Base-by-base conservation (phyloP, 2,797 vertebrate species). In the Bovichtus diacanthus region DNA sequence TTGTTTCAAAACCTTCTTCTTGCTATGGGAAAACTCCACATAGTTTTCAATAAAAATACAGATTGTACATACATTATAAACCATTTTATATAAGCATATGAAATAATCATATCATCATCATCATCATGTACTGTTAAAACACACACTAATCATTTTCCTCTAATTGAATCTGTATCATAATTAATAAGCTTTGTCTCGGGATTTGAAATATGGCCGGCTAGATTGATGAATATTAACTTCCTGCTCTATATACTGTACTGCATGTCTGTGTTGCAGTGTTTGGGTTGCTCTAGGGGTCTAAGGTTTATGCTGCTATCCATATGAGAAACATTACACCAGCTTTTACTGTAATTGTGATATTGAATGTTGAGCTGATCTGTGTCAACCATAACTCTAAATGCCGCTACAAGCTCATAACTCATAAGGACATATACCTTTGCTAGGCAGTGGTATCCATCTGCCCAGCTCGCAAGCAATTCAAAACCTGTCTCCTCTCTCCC, bases 281-380 rank as follows among this genome's bases (percentile, higher is more conserved):
- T 86, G 39, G 79, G 71, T 43, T 78, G 70, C 53, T 61, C 47
- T 11, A 38, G 65, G 70, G 83, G 80, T 84, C 80, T 72, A 74
- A 86, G 88, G 82, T 88, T 92, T 89, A 86, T 78, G 77, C 81
- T 75, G 55, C 80, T 69, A 64, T 87, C 81, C 87, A 89, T 92
- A 87, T 66, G 79, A 92, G 85, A 72, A 89, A 90, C 89, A 94
- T 94, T 94, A 95, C 93, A 94, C 87, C 88, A 83, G 93, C 93
- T 94, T 92, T 94, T 94, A 94, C 91, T 94, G 91, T 94, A 94
- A 95, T 95, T 94, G 94, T 92, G 86, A 93, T 94, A 94, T 92
- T 90, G 94, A 95, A 93, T 90, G 90, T 91, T 89, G 87, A 89
- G 90, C 88, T 91, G 90, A 93, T 94, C 90, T 91, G 91, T 92